Evolutionary conservation across 2,113 vertebrate genomes (phyloP), one percentile per base, ranked within the genome.

Genomic region (Porphyrio hochstetteri): DNA sequence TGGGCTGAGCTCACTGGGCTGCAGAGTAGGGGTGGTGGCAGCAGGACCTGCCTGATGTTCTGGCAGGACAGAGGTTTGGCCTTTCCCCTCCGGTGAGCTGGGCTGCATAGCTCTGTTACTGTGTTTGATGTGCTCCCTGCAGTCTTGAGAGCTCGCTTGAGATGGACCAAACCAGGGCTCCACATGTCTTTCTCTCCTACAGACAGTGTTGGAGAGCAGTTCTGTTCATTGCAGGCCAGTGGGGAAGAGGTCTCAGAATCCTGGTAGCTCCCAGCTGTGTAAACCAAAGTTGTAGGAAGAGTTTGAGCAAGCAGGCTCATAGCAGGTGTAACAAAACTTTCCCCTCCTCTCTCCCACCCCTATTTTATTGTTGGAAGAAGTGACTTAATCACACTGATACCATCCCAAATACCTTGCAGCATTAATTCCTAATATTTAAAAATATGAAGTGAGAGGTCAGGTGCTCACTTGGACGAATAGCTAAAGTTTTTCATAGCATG

Each of bases 111-210:
- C 20, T 72, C 42, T 76, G 10, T 4, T 20, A 2, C 11, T 70
- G 36, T 28, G 8, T 56, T 82, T n/a, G 7, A 10, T 2, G 0
- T 11, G 5, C 36, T 79, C 42, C n/a, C 9, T 19, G 6, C 31
- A 53, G 18, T 4, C 29, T 9, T 31, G 56, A 65, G 74, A 46
- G 44, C 38, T 52, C 13, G 4, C 17, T 24, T 38, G 35, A 52
- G 10, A 13, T 42, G 72, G 46, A 14, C 59, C 55, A 20, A 38
- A 44, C 33, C 82, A 70, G 33, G 27, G 19, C 48, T 92, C 44
- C 13, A 16, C 27, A 13, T 38, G 33, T 72, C 36, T 38, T 44
- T 31, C 9, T 60, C 14, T 72, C 24, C 40, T 65, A 6, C 44
- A 68, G 44, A 23, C 3, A 1, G n/a, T 35, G 36, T 63, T 71